These are phyloP conservation scores for Mythimna pallens DNA, from an alignment of 2,888 invertebrate genomes.

Conservation along the genomic window DNA sequence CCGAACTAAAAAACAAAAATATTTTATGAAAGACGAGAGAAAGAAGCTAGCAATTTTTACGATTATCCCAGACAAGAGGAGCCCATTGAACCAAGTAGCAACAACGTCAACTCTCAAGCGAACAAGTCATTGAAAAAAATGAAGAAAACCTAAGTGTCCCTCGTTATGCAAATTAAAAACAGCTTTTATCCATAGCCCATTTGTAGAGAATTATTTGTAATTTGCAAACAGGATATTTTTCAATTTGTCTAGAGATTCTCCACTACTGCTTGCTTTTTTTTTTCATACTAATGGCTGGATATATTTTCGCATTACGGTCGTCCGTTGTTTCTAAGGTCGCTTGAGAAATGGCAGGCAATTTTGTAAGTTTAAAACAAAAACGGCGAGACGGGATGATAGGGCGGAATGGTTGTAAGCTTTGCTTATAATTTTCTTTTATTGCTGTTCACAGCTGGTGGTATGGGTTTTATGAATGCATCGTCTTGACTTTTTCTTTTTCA, in stretches of 20 bases:
- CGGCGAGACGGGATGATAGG: constrained; percentile 55
- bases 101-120: constrained; percentile 33
- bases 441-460: constrained; percentile 40
- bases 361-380: constrained; percentile 70
- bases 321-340: constrained; percentile 72
- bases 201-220: constrained; percentile 83
- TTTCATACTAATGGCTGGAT: constrained; percentile 73
- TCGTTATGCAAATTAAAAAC: constrained; percentile 86
- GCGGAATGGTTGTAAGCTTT: constrained; percentile 47
- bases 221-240: constrained; percentile 82
- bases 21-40: constrained; percentile 52
- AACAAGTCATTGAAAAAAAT: constrained; percentile 73
- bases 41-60: constrained; percentile 71
- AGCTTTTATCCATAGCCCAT: constrained; percentile 82
- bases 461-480: constrained; percentile 50
- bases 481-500: constrained; percentile 34
- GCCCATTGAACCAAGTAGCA: constrained; percentile 73
- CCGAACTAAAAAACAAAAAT: constrained; percentile 34
- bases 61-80: constrained; percentile 71
- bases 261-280: constrained; percentile 69
- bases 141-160: constrained; percentile 77
- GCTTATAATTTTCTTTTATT: constrained; percentile 63
- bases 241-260: constrained; percentile 78
- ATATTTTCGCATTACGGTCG: constrained; percentile 77
- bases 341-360: constrained; percentile 73